Conservation (phyloP, 2,113 vertebrate genomes). For the Dicerorhinus sumatrensis region DNA sequence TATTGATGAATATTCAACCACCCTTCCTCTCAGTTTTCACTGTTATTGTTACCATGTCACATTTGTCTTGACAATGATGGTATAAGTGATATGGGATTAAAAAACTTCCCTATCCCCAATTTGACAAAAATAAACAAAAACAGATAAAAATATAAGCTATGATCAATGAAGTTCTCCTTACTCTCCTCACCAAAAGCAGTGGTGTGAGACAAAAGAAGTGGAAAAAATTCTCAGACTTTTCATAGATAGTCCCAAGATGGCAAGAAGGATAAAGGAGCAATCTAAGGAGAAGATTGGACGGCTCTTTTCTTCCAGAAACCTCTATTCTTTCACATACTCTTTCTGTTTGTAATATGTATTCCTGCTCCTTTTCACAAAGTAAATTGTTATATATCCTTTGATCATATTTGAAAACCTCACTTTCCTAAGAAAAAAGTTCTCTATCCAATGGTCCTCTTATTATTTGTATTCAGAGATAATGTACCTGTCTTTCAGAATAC, state of each 20-base stretch:
- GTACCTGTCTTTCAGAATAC: background rate
- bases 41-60: background rate
- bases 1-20: background rate
- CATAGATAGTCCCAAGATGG: no score
- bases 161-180: background rate
- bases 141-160: background rate
- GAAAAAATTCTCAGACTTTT: background rate
- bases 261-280: background rate
- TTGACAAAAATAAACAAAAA: background rate
- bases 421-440: background rate
- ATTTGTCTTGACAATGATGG: background rate
- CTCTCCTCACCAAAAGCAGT: background rate
- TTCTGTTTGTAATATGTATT: background rate
- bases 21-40: background rate
- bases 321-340: background rate
- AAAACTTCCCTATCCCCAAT: background rate
- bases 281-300: background rate
- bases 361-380: background rate
- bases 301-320: background rate
- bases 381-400: background rate
- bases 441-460: background rate
- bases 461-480: background rate
- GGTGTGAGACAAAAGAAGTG: background rate
- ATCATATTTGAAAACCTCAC: background rate
- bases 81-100: background rate